These are phyloP conservation scores for Chloroclystis v-ata DNA, from an alignment of 2,888 invertebrate genomes.

Conservation along the genomic window DNA sequence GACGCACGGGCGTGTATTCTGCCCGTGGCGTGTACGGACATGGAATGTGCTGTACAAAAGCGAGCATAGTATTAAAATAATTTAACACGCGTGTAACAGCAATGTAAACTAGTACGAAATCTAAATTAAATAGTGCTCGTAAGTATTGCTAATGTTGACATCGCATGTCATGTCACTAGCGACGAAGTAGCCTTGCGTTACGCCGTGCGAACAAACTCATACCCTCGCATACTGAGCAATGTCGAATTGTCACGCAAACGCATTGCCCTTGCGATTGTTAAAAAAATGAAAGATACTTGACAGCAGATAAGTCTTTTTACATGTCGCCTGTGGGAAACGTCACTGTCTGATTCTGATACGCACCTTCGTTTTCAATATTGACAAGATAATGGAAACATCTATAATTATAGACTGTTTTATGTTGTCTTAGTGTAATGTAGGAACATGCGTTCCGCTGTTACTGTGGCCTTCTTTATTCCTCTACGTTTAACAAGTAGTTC, in stretches of 20 bases:
- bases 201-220: slow-evolving; percentile 45
- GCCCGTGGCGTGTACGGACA: too few relatives aligned
- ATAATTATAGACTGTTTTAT: too few relatives aligned
- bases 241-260: slow-evolving; percentile 54
- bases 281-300: slow-evolving; percentile 8
- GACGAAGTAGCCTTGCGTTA: slow-evolving; percentile 41
- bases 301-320: slow-evolving; percentile 1
- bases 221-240: slow-evolving; percentile 36
- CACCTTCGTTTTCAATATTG: too few relatives aligned
- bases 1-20: too few relatives aligned
- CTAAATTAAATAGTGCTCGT: slow-evolving; percentile 11
- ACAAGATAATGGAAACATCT: too few relatives aligned
- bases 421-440: too few relatives aligned
- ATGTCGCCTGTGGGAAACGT: too few relatives aligned
- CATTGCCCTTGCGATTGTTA: slow-evolving; percentile 40
- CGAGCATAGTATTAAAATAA: too few relatives aligned
- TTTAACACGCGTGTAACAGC: background rate
- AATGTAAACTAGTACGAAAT: slow-evolving; percentile 2
- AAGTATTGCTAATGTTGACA: slow-evolving; percentile 32
- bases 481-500: background rate
- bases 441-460: background rate
- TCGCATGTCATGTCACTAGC: slow-evolving; percentile 41
- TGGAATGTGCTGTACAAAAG: too few relatives aligned
- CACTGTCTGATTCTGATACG: too few relatives aligned
- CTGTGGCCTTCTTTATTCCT: background rate